Evolutionary conservation across 2,113 vertebrate genomes (phyloP).

Genomic region (Pteropus alecto): DNA sequence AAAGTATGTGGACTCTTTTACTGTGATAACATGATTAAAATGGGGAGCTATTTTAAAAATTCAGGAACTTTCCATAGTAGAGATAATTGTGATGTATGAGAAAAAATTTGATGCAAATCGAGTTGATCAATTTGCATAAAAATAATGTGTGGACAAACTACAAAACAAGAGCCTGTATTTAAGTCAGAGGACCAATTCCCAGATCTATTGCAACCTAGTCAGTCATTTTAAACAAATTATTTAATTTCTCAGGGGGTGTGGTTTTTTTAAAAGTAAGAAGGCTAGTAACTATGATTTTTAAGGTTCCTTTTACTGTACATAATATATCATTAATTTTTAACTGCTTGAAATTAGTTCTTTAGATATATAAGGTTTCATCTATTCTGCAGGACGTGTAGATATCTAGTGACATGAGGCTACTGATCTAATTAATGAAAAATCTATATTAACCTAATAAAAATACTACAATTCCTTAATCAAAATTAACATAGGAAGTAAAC

Average conservation of each 20-base stretch:
- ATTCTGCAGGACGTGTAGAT: not conserved
- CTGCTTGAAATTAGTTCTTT: not conserved
- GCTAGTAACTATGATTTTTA: not conserved
- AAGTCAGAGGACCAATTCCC: not conserved
- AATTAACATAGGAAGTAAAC: constrained; percentile 30
- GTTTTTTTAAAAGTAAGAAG: not conserved
- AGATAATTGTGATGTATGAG: not conserved
- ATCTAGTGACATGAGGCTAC: not conserved
- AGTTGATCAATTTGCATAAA: not conserved
- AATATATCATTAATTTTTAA: not conserved
- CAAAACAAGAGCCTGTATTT: not conserved
- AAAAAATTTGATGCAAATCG: not conserved
- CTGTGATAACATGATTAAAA: not conserved
- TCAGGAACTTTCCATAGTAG: not conserved
- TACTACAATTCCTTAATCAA: constrained; percentile 34
- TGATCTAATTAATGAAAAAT: not conserved
- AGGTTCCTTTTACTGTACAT: not conserved
- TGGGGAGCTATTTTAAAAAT: not conserved
- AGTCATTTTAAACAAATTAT: not conserved
- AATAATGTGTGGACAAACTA: not conserved
- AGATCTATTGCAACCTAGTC: not conserved
- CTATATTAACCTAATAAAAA: constrained; percentile 30
- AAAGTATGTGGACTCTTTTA: not conserved
- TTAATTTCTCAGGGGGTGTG: not conserved
- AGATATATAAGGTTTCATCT: not conserved